Evolutionary conservation across 2,113 vertebrate genomes (phyloP).

Genomic region (Phrynocephalus versicolor): DNA sequence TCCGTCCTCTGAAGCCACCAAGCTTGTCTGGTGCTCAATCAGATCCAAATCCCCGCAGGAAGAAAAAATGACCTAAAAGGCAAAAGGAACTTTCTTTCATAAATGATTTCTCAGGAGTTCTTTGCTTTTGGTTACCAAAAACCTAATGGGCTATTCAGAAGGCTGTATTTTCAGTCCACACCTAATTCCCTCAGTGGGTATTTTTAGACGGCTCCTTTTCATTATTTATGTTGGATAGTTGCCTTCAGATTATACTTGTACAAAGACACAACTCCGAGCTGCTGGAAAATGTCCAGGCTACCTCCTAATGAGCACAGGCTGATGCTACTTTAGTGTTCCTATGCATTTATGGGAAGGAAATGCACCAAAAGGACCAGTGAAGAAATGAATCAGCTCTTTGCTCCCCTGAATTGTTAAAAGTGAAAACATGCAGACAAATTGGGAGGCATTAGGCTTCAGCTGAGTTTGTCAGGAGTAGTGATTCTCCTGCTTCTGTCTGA

Average conservation of each 20-base stretch:
- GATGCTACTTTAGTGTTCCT: slow-evolving; percentile 57
- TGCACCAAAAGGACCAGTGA: slow-evolving; percentile 39
- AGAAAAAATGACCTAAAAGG: slow-evolving; percentile 93
- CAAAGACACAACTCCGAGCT: slow-evolving; percentile 70
- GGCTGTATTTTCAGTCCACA: slow-evolving; percentile 78
- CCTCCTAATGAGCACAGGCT: slow-evolving; percentile 63
- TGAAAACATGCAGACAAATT: slow-evolving; percentile 19
- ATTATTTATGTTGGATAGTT: slow-evolving; percentile 86
- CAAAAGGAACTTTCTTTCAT: slow-evolving; percentile 58
- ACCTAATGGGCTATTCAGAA: slow-evolving; percentile 63
- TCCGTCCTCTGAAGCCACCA: slow-evolving; percentile 95
- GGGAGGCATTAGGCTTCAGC: slow-evolving; percentile 20
- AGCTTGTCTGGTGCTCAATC: slow-evolving; percentile 92
- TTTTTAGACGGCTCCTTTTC: slow-evolving; percentile 80
- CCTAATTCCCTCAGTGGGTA: slow-evolving; percentile 82
- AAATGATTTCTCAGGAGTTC: slow-evolving; percentile 56
- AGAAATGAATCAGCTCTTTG: neutral
- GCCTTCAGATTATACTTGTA: slow-evolving; percentile 77
- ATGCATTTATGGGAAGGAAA: slow-evolving; percentile 39
- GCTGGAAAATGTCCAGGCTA: slow-evolving; percentile 69
- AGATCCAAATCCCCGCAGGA: slow-evolving; percentile 97
- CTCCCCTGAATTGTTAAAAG: slow-evolving; percentile 9
- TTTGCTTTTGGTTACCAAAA: slow-evolving; percentile 64
- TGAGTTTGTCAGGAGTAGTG: neutral
- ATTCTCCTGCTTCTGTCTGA: neutral